phyloP scores from a whole-genome alignment of 2,888 invertebrate species.

The Nysson spinosus region DNA sequence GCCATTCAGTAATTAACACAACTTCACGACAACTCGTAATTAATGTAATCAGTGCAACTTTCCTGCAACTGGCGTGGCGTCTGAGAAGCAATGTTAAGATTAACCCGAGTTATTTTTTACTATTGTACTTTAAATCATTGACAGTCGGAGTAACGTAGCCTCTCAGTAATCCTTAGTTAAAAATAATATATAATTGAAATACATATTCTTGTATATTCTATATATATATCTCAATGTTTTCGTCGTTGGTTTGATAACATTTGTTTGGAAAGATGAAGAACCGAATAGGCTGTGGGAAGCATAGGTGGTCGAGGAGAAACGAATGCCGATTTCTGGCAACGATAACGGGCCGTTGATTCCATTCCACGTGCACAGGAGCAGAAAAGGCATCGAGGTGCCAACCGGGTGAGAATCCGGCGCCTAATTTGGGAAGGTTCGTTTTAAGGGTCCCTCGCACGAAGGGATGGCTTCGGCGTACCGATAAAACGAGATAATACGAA shows the following conservation, averaged over 20 bases:
- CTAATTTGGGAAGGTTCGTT: conserved; percentile 58
- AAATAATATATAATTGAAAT: no score
- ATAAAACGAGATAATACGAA: conserved; percentile 52
- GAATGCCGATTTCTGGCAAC: conserved; percentile 43
- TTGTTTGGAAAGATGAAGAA: conserved; percentile 2
- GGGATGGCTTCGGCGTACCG: conserved; percentile 22
- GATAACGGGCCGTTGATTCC: conserved; percentile 58
- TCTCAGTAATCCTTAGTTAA: no score
- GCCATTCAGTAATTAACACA: no score
- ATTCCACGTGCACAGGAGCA: conserved; percentile 44
- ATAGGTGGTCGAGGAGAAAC: conserved; percentile 46
- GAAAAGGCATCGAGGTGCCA: conserved; percentile 35
- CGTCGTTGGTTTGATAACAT: conserved; percentile 1
- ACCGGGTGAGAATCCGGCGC: conserved; percentile 56
- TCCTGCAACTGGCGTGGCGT: no score
- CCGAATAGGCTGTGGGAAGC: conserved; percentile 46
- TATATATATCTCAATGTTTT: neutral
- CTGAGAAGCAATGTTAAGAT: no score
- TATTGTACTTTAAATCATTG: no score
- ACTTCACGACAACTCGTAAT: no score
- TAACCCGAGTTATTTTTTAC: no score
- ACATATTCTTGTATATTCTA: no score
- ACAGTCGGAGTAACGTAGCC: no score
- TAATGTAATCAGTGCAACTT: no score
- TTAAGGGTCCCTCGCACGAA: conserved; percentile 25